Evolutionary conservation across 2,113 vertebrate species (phyloP), one percentile per base, ranked within the genome.

Genomic region (Lagopus muta): DNA sequence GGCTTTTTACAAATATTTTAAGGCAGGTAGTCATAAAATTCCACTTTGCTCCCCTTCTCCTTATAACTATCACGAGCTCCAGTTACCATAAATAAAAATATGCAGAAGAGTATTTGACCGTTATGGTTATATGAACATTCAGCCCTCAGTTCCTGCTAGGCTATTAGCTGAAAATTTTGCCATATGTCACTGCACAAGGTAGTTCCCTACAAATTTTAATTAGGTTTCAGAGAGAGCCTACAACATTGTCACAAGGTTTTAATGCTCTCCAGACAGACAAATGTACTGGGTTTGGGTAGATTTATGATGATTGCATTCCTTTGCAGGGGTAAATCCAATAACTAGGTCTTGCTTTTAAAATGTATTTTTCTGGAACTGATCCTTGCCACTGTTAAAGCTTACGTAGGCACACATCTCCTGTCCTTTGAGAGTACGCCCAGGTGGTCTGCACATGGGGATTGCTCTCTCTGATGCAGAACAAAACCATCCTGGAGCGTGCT

Each of bases 201-300:
- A 91, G 96, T 97, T 94, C 80, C 93, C 93, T 94, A 91, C 85
- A 91, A 96, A 91, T 95, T 95, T 94, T 95, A 95, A 94, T 94
- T 94, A 84, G 93, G 69, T 94, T 97, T 94, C 95, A 88, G 67
- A 61, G 84, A 91, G 85, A 94, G 82, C 69, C 82, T 96, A 77
- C 93, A 57, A 86, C 43, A 36, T 84, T 61, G 72, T 69, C 91
- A 81, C 20, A 80, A 96, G 91, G 76, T 88, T 97, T 97, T 94
- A 96, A 86, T 81, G 82, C 94, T 96, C 90, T 97, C 88, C 88
- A 92, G 94, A 75, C 91, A 94, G 94, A 91, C 48, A 74, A 92
- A 95, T 86, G 76, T 65, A 74, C 85, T 34, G 80, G 50, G 61
- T 88, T 89, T 0, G 5, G 65, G n/a, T 42, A 84, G 94, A 96